These are phyloP conservation scores for Ptilonorhynchus violaceus DNA, from an alignment of 2,113 vertebrate genomes.

Conservation along the genomic window DNA sequence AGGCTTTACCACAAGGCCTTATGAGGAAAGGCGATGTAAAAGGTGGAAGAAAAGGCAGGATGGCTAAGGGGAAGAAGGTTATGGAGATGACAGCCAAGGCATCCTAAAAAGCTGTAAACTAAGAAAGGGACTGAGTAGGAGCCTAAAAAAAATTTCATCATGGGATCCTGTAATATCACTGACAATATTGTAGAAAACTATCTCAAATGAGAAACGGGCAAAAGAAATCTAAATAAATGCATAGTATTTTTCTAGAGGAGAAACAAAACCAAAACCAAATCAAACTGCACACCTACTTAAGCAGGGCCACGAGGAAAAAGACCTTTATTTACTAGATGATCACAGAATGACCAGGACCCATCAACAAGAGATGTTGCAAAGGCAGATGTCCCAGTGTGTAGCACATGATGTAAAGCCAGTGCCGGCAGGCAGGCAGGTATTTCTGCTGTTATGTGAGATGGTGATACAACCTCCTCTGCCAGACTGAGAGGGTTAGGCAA, in stretches of 20 bases:
- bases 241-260: not conserved
- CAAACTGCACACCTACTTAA: not conserved
- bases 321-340: not conserved
- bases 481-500: not conserved
- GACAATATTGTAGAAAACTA: not conserved
- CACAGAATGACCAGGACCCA: not conserved
- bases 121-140: not conserved
- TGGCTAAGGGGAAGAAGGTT: not conserved
- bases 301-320: not conserved
- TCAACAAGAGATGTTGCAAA: not conserved
- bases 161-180: not conserved
- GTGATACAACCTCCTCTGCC: not conserved
- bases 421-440: not conserved
- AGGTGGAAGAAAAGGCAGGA: not conserved
- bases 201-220: not conserved
- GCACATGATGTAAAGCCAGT: not conserved
- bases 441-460: not conserved
- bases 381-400: not conserved
- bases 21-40: not conserved
- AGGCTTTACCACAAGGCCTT: not conserved
- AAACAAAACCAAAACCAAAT: accelerated
- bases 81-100: not conserved
- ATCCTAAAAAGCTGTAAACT: not conserved
- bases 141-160: not conserved
- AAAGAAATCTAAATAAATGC: not conserved